Evolutionary conservation across 2,797 vertebrate species (phyloP), one percentile per base, ranked within the genome.

Genomic region (Fistularia tabacaria): DNA sequence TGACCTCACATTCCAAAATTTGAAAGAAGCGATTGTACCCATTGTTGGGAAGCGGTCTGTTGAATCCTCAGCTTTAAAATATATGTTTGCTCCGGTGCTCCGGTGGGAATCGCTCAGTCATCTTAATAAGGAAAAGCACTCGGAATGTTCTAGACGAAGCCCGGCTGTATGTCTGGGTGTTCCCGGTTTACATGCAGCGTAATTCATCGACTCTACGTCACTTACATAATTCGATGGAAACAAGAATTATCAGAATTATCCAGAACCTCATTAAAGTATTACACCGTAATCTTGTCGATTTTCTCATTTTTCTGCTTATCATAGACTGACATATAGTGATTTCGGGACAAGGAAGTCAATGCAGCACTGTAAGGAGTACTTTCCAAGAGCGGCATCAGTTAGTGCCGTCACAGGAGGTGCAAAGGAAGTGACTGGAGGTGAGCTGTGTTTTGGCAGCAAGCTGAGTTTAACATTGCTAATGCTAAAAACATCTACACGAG

Each of bases 1-100:
- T 62, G 71, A 76, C 64, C 71, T 77, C 41, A 64, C 48, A 58
- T 73, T 69, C 66, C 48, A 2, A 36, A 57, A 54, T 62, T 73
- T 56, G 37, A 56, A 54, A 55, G 14, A 58, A 62, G 39, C 54
- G 53, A 68, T 74, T 47, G 60, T 65, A 15, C 10, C 12, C 61
- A 57, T 57, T 69, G 50, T 60, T 41, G 40, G n/a, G 49, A 60
- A 54, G 39, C 69, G 52, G 53, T 13, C 56, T n/a, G n/a, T n/a
- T n/a, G 25, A 25, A 25, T 46, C 59, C 67, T 44, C 49, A 68
- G 73, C 45, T 47, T 25, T 25, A 25, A 25, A 25, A 25, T 25
- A 25, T 25, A 25, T 25, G 25, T 25, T 25, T 25, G 25, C 25
- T 5, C 2, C 2, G 25, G 5, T 25, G 25, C 25, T 3, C 25